These are phyloP conservation scores for Ochropacha duplaris DNA, from an alignment of 2,888 invertebrate genomes.

Conservation along the genomic window DNA sequence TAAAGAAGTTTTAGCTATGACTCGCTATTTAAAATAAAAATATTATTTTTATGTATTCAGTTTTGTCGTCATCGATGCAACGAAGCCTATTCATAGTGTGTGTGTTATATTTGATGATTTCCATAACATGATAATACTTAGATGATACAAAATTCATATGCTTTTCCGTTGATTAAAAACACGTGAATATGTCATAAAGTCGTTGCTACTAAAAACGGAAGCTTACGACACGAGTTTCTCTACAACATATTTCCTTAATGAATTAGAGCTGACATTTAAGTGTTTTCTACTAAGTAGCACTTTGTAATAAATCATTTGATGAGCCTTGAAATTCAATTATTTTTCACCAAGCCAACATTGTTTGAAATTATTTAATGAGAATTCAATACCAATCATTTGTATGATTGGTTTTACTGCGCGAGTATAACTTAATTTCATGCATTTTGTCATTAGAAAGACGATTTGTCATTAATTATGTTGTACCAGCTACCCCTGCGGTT, in stretches of 20 bases:
- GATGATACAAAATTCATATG: neutral
- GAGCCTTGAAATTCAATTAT: neutral
- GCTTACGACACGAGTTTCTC: neutral
- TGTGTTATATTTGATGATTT: neutral
- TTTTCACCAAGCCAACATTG: too few relatives aligned
- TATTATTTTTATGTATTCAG: neutral
- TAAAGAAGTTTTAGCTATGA: neutral
- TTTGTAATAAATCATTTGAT: neutral
- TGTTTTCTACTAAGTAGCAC: neutral
- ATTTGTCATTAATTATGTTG: too few relatives aligned
- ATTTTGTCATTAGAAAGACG: too few relatives aligned
- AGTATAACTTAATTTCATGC: too few relatives aligned
- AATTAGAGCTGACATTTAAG: neutral
- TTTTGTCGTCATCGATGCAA: neutral
- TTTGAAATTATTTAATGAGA: too few relatives aligned
- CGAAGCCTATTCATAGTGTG: neutral
- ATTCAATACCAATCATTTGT: too few relatives aligned
- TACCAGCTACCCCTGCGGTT: too few relatives aligned
- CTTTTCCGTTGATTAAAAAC: neutral
- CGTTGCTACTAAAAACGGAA: neutral
- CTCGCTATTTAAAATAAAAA: neutral
- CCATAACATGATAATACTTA: too few relatives aligned
- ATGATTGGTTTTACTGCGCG: too few relatives aligned
- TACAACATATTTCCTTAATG: neutral
- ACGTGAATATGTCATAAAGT: neutral